A percentile compares a stretch with the other conserved stretches of the same genome.
Evolutionary conservation across 2,888 invertebrate species (phyloP).

Genomic region (Corbicula japonica): DNA sequence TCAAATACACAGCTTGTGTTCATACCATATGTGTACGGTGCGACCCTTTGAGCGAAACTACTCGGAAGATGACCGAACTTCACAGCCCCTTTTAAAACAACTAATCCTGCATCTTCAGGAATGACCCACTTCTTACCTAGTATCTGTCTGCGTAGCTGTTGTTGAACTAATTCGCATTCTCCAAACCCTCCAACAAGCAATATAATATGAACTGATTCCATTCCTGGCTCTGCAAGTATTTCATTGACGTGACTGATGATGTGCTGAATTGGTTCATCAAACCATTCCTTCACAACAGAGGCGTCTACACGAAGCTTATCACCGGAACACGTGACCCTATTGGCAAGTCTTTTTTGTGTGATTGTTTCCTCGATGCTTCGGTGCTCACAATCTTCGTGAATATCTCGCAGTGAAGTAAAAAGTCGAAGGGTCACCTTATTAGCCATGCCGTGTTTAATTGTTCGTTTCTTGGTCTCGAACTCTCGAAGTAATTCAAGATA

Average conservation of each 20-base stretch:
- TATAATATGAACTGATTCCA: background rate
- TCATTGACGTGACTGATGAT: background rate
- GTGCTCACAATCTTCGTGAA: background rate
- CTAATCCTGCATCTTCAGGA: conserved; percentile 2
- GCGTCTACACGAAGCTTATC: conserved; percentile 1
- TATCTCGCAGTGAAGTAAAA: background rate
- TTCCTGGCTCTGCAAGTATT: background rate
- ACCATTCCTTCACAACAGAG: conserved; percentile 1
- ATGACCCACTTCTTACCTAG: background rate
- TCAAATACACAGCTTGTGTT: background rate
- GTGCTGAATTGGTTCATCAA: background rate
- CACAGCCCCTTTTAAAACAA: conserved; percentile 14
- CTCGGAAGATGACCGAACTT: background rate
- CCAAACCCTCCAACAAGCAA: conserved; percentile 19
- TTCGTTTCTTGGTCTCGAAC: conserved; percentile 1
- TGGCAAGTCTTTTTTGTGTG: background rate
- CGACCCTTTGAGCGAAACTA: background rate
- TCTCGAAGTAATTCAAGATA: conserved; percentile 15
- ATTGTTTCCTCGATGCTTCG: background rate
- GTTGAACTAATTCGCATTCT: background rate
- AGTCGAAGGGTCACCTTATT: background rate
- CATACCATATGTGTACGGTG: background rate
- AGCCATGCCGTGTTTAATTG: background rate
- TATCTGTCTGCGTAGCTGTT: background rate
- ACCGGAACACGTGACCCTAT: background rate